These are phyloP conservation scores for Orientallactaga bullata DNA, from an alignment of 2,113 vertebrate species.

Conservation along the genomic window DNA sequence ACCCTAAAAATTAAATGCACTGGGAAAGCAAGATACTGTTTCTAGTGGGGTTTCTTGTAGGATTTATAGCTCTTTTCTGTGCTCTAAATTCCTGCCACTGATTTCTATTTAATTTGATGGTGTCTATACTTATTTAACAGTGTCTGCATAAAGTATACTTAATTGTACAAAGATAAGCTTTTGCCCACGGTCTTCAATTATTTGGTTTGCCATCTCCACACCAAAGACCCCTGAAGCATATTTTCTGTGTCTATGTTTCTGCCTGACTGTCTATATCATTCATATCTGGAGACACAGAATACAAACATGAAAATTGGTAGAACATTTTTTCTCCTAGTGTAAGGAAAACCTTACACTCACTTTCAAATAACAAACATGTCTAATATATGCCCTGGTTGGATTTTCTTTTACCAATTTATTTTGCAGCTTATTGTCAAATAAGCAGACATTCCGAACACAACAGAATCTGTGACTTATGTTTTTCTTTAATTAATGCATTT, in stretches of 20 bases:
- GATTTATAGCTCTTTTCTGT: neutral
- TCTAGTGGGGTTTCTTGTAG: neutral
- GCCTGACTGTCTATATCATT: neutral
- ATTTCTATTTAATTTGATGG: slow-evolving; percentile 52
- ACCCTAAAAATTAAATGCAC: slow-evolving; percentile 36
- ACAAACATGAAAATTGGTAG: neutral
- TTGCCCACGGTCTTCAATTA: slow-evolving; percentile 75
- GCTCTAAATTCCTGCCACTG: slow-evolving; percentile 35
- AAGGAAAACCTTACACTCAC: neutral
- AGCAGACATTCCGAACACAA: slow-evolving; percentile 37
- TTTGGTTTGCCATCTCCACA: slow-evolving; percentile 69
- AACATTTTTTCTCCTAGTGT: neutral
- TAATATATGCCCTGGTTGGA: slow-evolving; percentile 9
- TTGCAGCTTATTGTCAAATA: slow-evolving; percentile 47
- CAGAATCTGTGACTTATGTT: slow-evolving; percentile 40
- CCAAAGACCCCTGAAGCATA: neutral
- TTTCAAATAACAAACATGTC: slow-evolving; percentile 8
- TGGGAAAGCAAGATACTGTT: neutral
- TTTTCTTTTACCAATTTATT: slow-evolving; percentile 53
- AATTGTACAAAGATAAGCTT: slow-evolving; percentile 50
- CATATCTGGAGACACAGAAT: neutral
- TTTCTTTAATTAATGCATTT: slow-evolving; percentile 51
- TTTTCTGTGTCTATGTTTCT: neutral
- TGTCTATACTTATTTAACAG: slow-evolving; percentile 60
- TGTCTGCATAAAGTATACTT: slow-evolving; percentile 54